Conservation (phyloP, 2,797 vertebrate genomes). For the Darevskia nairensis region DNA sequence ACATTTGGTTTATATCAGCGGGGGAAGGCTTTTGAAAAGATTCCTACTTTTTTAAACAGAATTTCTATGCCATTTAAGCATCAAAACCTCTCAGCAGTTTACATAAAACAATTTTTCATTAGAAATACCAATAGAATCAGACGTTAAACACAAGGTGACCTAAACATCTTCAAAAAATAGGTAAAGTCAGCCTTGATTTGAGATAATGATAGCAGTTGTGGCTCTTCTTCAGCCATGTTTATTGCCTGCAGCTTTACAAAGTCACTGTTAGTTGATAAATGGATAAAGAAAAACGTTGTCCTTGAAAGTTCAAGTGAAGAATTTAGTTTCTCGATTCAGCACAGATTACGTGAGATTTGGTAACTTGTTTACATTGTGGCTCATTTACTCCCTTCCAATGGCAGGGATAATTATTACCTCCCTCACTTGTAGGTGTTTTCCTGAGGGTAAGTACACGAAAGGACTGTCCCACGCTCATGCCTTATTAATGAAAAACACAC, state of each 20-base stretch:
- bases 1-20: not conserved
- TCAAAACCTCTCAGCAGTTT: too few relatives aligned
- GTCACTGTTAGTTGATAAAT: constrained; percentile 10
- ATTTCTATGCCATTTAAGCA: too few relatives aligned
- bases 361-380: constrained; percentile 25
- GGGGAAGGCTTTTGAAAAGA: not conserved
- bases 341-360: not conserved
- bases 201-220: not conserved
- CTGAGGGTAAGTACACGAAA: constrained; percentile 10
- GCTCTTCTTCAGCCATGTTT: not conserved
- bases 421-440: constrained; percentile 15
- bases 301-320: constrained; percentile 16
- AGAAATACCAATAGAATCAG: too few relatives aligned
- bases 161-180: too few relatives aligned
- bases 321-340: constrained; percentile 23
- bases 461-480: constrained; percentile 2
- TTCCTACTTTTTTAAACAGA: too few relatives aligned
- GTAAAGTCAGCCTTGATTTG: not conserved
- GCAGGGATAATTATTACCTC: constrained; percentile 16
- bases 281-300: not conserved
- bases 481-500: constrained; percentile 20
- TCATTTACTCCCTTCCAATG: constrained; percentile 11
- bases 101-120: too few relatives aligned
- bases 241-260: not conserved
- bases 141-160: too few relatives aligned